phyloP scores from a whole-genome alignment of 2,113 vertebrate species.

The Heterocephalus glaber region DNA sequence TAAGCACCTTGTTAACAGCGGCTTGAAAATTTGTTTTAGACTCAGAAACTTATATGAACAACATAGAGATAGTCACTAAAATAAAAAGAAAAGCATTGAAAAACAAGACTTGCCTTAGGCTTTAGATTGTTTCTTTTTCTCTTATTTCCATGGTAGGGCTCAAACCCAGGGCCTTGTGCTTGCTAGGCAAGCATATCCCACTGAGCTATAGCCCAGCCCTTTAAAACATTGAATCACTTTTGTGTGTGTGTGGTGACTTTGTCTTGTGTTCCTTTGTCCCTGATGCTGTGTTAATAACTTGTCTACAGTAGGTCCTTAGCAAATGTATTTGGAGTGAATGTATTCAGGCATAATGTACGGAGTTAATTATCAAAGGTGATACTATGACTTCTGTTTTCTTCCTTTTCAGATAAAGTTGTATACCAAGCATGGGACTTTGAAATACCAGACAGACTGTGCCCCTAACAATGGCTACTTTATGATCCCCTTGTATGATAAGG shows the following conservation, averaged over 20 bases:
- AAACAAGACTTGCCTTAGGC: background rate
- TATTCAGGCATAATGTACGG: accelerated
- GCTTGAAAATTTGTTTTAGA: background rate
- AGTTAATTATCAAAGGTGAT: background rate
- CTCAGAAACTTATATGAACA: background rate
- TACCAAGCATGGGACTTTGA: constrained; percentile 98
- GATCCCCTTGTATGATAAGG: constrained; percentile 99
- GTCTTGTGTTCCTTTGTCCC: background rate
- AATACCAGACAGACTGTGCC: constrained; percentile 98
- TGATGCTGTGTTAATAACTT: background rate
- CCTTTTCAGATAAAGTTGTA: constrained; percentile 94
- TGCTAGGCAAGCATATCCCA: background rate
- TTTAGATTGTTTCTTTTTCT: background rate
- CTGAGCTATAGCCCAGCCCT: background rate
- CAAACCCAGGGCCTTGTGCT: background rate
- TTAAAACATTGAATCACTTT: background rate
- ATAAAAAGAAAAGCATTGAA: background rate
- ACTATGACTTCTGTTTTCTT: background rate
- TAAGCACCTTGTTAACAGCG: background rate
- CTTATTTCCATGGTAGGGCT: background rate
- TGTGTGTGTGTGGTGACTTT: background rate
- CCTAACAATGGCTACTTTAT: constrained; percentile 99
- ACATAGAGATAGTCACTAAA: background rate
- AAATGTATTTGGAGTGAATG: accelerated
- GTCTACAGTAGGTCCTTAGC: accelerated